Conservation (phyloP, 2,888 invertebrate genomes). For the Candidula unifasciata region DNA sequence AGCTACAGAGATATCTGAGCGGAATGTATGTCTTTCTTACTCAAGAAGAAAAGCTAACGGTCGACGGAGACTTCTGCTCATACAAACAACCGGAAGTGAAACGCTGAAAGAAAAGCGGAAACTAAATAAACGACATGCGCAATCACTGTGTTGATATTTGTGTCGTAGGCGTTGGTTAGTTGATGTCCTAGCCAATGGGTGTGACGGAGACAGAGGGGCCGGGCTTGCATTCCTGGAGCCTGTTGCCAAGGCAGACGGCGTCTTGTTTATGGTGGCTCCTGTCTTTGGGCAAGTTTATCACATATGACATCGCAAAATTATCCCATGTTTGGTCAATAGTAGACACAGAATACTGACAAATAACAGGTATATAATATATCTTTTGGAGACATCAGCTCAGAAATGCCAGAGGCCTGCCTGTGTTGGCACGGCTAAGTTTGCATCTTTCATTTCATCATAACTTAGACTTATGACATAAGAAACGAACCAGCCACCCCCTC, state of each 20-base stretch:
- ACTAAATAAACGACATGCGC: constrained; percentile 50
- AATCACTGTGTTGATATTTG: constrained; percentile 38
- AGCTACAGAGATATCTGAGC: neutral
- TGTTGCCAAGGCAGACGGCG: constrained; percentile 40
- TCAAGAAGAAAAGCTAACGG: constrained; percentile 30
- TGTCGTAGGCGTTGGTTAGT: constrained; percentile 50
- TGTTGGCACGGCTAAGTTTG: too few relatives aligned
- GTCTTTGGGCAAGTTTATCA: too few relatives aligned
- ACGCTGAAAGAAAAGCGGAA: constrained; percentile 54
- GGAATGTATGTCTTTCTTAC: constrained; percentile 31
- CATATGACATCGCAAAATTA: too few relatives aligned
- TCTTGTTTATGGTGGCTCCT: neutral
- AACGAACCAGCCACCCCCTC: too few relatives aligned
- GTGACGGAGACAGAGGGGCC: constrained; percentile 12
- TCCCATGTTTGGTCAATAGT: too few relatives aligned
- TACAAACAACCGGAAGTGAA: constrained; percentile 54
- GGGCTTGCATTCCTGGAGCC: constrained; percentile 48
- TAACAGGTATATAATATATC: too few relatives aligned
- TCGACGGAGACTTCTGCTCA: constrained; percentile 14
- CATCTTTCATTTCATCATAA: too few relatives aligned
- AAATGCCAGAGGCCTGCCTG: too few relatives aligned
- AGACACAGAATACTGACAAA: too few relatives aligned
- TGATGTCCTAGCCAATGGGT: constrained; percentile 36
- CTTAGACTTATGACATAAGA: too few relatives aligned
- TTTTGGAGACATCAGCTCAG: too few relatives aligned